phyloP scores from a whole-genome alignment of 1,140 invertebrate genomes.

The Geopemphigus sp. region DNA sequence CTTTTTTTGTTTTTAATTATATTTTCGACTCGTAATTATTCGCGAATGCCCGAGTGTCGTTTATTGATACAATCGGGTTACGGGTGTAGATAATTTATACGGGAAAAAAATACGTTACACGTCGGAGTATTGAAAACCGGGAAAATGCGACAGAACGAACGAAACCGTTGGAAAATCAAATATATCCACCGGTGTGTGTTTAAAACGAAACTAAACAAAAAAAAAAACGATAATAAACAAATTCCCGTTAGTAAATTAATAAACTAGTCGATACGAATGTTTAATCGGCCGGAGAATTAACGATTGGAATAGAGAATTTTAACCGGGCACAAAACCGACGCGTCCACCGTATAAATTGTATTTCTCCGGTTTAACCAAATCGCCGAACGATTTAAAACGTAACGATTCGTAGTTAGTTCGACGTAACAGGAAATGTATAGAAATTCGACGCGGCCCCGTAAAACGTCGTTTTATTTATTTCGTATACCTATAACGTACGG shows the following conservation, averaged over 20 bases:
- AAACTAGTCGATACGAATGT: background rate
- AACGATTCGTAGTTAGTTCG: too few relatives aligned
- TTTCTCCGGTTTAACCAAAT: too few relatives aligned
- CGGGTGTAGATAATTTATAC: background rate
- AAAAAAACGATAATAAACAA: slow-evolving; percentile 8
- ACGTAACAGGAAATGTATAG: too few relatives aligned
- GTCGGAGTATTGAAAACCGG: background rate
- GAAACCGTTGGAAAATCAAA: background rate
- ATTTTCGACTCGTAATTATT: background rate
- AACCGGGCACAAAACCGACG: background rate
- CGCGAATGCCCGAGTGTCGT: background rate
- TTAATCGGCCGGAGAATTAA: background rate
- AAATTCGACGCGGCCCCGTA: too few relatives aligned
- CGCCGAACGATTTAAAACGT: too few relatives aligned
- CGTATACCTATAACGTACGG: too few relatives aligned
- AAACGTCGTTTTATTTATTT: too few relatives aligned
- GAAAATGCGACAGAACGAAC: background rate
- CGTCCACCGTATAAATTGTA: background rate
- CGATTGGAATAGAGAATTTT: background rate
- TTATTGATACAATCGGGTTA: background rate
- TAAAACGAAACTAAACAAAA: background rate
- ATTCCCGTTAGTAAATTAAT: slow-evolving; percentile 12
- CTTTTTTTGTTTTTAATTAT: background rate
- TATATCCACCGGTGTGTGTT: background rate
- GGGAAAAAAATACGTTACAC: background rate